Evolutionary conservation across 2,888 invertebrate species (phyloP).

Genomic region (Notodonta ziczac): DNA sequence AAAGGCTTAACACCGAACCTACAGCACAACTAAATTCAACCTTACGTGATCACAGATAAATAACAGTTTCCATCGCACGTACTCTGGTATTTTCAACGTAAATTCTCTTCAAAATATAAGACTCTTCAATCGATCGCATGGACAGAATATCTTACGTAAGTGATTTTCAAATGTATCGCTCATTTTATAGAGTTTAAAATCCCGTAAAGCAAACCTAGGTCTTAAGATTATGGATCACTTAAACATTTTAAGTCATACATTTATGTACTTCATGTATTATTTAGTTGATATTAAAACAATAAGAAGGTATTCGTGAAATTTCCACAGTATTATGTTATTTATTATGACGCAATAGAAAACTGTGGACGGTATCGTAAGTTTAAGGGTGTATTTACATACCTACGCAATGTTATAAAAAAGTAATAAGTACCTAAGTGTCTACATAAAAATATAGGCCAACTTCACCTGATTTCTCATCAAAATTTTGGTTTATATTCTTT

Average conservation of each 20-base stretch:
- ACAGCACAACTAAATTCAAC: slow-evolving; percentile 13
- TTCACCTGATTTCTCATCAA: too few species aligned
- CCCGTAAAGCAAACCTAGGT: slow-evolving; percentile 19
- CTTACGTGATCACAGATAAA: not conserved
- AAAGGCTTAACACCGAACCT: slow-evolving; percentile 14
- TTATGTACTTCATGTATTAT: slow-evolving; percentile 37
- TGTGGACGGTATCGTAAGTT: slow-evolving; percentile 11
- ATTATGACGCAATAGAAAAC: slow-evolving; percentile 28
- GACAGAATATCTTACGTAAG: slow-evolving; percentile 43
- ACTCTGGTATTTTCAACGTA: slow-evolving; percentile 16
- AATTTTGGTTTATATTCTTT: too few species aligned
- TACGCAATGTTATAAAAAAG: not conserved
- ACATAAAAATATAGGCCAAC: too few species aligned
- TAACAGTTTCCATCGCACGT: slow-evolving; percentile 10
- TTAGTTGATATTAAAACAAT: slow-evolving; percentile 36
- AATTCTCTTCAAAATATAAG: slow-evolving; percentile 31
- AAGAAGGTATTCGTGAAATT: slow-evolving; percentile 31
- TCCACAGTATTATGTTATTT: slow-evolving; percentile 27
- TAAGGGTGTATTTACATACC: slow-evolving; percentile 9
- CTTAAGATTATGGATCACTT: slow-evolving; percentile 32
- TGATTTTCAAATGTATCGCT: slow-evolving; percentile 46
- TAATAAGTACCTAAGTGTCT: not conserved
- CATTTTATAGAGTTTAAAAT: slow-evolving; percentile 36
- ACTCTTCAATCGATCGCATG: slow-evolving; percentile 58
- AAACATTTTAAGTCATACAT: slow-evolving; percentile 41